A percentile compares a stretch with the other conserved stretches of the same genome.
Conservation (phyloP, 2,113 vertebrate species). For the Dipodomys stephensi region DNA sequence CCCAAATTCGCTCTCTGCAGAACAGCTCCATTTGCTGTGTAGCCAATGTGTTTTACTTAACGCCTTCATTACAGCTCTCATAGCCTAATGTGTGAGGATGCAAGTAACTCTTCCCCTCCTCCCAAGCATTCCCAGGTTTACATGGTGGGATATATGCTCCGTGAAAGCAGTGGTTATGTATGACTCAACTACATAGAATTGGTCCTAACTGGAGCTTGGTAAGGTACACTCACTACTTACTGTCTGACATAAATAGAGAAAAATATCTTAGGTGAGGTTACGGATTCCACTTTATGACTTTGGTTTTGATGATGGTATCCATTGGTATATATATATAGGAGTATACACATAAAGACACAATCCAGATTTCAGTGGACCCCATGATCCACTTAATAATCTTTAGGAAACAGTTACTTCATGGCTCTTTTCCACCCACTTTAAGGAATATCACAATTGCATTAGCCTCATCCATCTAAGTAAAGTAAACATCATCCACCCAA, state of each 20-base stretch:
- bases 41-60: not conserved
- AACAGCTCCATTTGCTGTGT: not conserved
- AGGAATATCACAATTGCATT: not conserved
- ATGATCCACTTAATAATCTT: not conserved
- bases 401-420: not conserved
- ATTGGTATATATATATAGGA: fast-evolving
- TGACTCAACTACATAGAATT: not conserved
- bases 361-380: not conserved
- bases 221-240: not conserved
- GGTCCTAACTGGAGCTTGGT: not conserved
- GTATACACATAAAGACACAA: not conserved
- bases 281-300: not conserved
- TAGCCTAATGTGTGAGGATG: not conserved
- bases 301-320: not conserved
- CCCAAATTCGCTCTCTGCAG: not conserved
- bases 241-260: not conserved
- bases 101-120: fast-evolving
- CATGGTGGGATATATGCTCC: not conserved
- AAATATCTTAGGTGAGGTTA: not conserved
- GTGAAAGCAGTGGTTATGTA: not conserved
- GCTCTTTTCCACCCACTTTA: not conserved
- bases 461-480: not conserved
- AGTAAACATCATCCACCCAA: not conserved
- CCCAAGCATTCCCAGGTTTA: not conserved
- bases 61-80: not conserved